Base-by-base conservation (phyloP, 2,797 vertebrate species). In the Zenarchopterus dispar region DNA sequence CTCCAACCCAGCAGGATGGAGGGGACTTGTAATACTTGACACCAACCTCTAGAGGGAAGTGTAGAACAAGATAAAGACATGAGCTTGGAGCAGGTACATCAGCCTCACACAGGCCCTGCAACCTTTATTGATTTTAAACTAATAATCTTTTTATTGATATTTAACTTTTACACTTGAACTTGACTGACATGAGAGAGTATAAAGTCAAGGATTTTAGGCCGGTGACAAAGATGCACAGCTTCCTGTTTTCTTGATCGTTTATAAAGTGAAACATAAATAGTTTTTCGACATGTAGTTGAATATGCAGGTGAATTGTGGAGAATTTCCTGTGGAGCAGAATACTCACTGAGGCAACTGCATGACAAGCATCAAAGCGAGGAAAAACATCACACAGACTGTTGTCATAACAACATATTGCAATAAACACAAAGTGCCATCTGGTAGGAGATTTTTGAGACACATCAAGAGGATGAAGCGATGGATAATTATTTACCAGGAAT, bases 351-450 rank as follows among this genome's bases (percentile, higher is more conserved):
- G 68, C 62, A 70, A 69, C 66, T 61, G 50, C 82, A 81, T 84
- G 88, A 90, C 85, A 84, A 85, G 77, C 86, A 86, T 89, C 86
- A 88, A 87, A 90, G 83, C 81, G 68, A 80, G 73, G 85, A 6
- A 78, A 85, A 90, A 86, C 81, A 90, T 85, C 82, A 80, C 85
- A 89, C 90, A 91, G 88, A 86, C 89, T 91, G 90, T 91, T 92
- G 90, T 92, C 91, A 92, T 89, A 92, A 91, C 91, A 92, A 91
- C 91, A 92, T 92, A 91, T 91, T 91, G 89, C 89, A 76, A 75
- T 85, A 81, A 91, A 82, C 87, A 87, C 87, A 88, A 85, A 84
- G 87, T 76, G 70, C 89, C 90, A 92, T 92, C 90, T 92, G 91
- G 62, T 66, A 60, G 24, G 82, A 85, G 78, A 80, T 81, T 85